These are phyloP conservation scores for Pristionchus japonicus DNA, from an alignment of 2,888 invertebrate genomes.

Conservation along the genomic window DNA sequence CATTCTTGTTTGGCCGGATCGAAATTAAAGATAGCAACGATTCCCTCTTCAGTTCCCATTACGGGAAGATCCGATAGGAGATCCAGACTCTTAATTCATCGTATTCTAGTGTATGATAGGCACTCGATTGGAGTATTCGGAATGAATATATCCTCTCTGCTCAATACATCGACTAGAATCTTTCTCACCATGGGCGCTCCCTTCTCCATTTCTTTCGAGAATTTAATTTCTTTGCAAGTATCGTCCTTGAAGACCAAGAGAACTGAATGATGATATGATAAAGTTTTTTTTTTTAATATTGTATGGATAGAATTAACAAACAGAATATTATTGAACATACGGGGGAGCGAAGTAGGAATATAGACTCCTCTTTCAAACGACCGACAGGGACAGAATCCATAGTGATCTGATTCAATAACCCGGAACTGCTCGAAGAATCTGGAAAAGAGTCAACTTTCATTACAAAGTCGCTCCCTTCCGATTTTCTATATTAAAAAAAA, in stretches of 20 bases:
- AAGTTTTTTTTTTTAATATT: no score
- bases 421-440: neutral
- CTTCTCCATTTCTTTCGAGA: neutral
- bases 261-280: neutral
- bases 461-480: no score
- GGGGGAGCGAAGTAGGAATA: slow-evolving; percentile 24
- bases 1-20: neutral
- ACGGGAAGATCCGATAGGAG: neutral
- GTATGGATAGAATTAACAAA: no score
- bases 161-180: no score
- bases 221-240: no score
- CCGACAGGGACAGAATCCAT: neutral
- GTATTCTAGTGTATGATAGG: no score
- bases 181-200: slow-evolving; percentile 31
- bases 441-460: neutral
- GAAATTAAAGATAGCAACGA: neutral
- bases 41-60: slow-evolving; percentile 16
- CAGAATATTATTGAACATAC: no score
- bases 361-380: neutral
- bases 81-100: neutral
- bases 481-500: neutral
- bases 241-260: neutral
- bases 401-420: neutral
- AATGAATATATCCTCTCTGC: no score
- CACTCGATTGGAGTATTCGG: no score